phyloP scores from a whole-genome alignment of 2,113 vertebrate species.

The Pluvialis apricaria region DNA sequence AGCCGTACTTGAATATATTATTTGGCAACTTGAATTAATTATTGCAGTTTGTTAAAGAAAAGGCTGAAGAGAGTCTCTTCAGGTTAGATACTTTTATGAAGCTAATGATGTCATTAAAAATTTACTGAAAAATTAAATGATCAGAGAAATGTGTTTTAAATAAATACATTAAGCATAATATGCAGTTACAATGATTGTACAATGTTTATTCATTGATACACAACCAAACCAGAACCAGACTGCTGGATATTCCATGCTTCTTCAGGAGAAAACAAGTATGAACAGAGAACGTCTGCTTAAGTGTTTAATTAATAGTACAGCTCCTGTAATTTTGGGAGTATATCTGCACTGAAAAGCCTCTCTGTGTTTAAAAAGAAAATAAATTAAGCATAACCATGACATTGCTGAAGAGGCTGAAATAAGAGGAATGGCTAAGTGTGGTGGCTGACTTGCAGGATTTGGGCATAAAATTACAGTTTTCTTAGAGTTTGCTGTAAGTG shows the following conservation, averaged over 20 bases:
- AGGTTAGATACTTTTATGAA: background rate
- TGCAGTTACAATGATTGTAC: background rate
- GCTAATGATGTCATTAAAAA: background rate
- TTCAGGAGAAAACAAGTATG: background rate
- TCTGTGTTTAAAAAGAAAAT: background rate
- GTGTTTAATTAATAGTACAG: background rate
- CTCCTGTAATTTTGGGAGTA: background rate
- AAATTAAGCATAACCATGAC: background rate
- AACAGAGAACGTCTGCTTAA: background rate
- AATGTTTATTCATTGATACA: background rate
- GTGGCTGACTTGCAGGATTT: background rate
- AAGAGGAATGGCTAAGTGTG: background rate
- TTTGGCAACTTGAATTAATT: background rate
- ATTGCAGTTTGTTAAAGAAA: background rate
- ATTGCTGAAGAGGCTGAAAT: background rate
- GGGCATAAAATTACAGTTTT: background rate
- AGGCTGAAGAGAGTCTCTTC: background rate
- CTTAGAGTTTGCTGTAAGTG: background rate
- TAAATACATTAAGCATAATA: background rate
- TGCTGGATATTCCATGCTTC: background rate
- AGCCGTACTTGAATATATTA: background rate
- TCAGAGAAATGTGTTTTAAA: background rate
- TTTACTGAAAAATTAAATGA: background rate
- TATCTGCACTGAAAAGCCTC: background rate
- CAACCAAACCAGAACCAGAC: background rate